A percentile compares a stretch with the other conserved stretches of the same genome.
Evolutionary conservation across 2,888 invertebrate genomes (phyloP).

Genomic region (Papilio demoleus): DNA sequence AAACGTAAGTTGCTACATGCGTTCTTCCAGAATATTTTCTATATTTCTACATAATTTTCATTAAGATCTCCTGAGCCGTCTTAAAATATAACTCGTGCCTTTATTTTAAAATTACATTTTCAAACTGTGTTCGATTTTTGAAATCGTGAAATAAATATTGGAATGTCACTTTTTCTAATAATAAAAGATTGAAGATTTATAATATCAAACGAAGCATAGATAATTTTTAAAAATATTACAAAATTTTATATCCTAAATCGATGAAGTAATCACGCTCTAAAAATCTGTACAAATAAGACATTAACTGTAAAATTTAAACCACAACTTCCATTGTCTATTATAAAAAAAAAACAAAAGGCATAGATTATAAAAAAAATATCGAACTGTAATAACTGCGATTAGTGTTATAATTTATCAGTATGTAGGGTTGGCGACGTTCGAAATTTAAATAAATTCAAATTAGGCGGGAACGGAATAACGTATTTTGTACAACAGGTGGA

Average conservation of each 20-base stretch:
- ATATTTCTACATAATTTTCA: no score
- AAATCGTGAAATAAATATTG: no score
- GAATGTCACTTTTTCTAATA: no score
- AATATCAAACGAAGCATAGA: no score
- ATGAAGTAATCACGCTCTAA: neutral
- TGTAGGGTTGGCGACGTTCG: conserved; percentile 37
- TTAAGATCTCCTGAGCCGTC: no score
- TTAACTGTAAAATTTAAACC: conserved; percentile 33
- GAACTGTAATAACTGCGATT: conserved; percentile 36
- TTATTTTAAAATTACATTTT: no score
- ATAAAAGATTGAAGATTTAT: no score
- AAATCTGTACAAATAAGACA: conserved; percentile 21
- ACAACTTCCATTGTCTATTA: conserved; percentile 30
- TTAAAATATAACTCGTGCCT: no score
- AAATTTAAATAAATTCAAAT: conserved; percentile 54
- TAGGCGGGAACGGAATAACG: conserved; percentile 41
- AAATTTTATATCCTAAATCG: neutral
- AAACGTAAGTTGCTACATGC: no score
- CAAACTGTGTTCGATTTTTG: no score
- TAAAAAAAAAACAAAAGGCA: conserved; percentile 26
- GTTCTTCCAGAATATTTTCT: no score
- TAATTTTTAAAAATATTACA: no score
- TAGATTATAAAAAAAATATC: conserved; percentile 31
- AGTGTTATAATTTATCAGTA: conserved; percentile 32
- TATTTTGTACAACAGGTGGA: conserved; percentile 66